Evolutionary conservation across 2,888 invertebrate genomes (phyloP), one percentile per base, ranked within the genome.

Genomic region (Ophraella communa): DNA sequence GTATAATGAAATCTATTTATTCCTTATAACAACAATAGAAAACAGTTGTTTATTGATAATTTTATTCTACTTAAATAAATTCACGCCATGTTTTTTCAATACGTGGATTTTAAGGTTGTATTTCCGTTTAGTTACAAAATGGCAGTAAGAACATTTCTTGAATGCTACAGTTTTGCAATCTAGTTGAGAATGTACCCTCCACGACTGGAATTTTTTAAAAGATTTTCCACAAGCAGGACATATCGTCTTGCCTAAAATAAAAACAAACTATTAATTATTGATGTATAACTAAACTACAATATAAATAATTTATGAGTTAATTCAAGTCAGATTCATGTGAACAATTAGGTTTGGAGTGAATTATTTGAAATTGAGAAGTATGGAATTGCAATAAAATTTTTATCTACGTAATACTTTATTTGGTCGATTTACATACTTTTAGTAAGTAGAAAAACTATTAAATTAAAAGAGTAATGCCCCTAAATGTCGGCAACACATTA

Each of bases 121-220:
- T 20, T 67, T 67, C n/a, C 62, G 59, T 56, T 65, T 67, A 2
- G 65, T 63, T 8, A 42, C 27, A 44, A 65, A 65, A 1, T 59
- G 52, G 17, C 67, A 67, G 10, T 33, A 20, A 42, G 67, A 66
- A 55, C 75, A 75, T 14, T 59, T 44, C 17, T 49, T 49, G n/a
- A 49, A 17, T 4, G 23, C 49, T 24, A 49, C 49, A 24, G 21
- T 49, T 24, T 49, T 49, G 24, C 49, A 49, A 24, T 49, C 49
- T 17, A 49, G 24, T 23, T 49, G 27, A 17, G 24, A 21, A 14
- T 49, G 49, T 27, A 49, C 24, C 17, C 49, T 49, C 49, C 49
- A 49, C 17, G 49, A 49, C 14, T 49, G 49, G 23, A 23, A 49
- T 24, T 49, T 49, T 49, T 49, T 49, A 17, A 49, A 49, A 14